A percentile compares a stretch with the other conserved stretches of the same genome.
phyloP scores from a whole-genome alignment of 2,113 vertebrate species.

The Gadus macrocephalus region DNA sequence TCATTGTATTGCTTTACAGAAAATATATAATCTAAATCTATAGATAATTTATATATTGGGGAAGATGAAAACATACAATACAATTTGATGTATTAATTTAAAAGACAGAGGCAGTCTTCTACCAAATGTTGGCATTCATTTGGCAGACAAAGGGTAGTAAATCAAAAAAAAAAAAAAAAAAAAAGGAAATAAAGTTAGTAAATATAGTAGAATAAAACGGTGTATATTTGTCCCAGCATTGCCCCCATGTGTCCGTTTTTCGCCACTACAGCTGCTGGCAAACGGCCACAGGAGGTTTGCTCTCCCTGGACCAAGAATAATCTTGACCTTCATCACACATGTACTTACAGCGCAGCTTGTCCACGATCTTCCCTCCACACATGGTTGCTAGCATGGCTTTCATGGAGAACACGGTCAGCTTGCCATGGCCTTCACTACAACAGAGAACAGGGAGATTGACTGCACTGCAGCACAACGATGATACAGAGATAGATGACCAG shows the following conservation, averaged over 20 bases:
- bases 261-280: slow-evolving; percentile 29
- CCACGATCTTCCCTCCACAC: slow-evolving; percentile 96
- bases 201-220: not conserved
- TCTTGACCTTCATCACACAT: not conserved
- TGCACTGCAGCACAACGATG: not conserved
- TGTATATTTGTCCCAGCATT: slow-evolving; percentile 22
- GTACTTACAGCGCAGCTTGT: slow-evolving; percentile 95
- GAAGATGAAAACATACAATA: too few relatives aligned
- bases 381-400: slow-evolving; percentile 96
- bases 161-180: too few relatives aligned
- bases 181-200: not conserved
- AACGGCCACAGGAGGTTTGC: not conserved
- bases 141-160: too few relatives aligned
- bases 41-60: too few relatives aligned
- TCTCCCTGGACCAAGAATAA: not conserved
- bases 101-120: too few relatives aligned
- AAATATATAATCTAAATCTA: too few relatives aligned
- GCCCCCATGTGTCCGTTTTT: slow-evolving; percentile 36
- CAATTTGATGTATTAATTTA: too few relatives aligned
- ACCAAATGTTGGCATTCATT: too few relatives aligned
- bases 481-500: too few relatives aligned
- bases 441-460: slow-evolving; percentile 4
- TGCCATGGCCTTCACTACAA: slow-evolving; percentile 91
- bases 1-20: too few relatives aligned
- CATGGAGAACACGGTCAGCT: slow-evolving; percentile 97